phyloP scores from a whole-genome alignment of 2,113 vertebrate species.

The Tapirus terrestris region DNA sequence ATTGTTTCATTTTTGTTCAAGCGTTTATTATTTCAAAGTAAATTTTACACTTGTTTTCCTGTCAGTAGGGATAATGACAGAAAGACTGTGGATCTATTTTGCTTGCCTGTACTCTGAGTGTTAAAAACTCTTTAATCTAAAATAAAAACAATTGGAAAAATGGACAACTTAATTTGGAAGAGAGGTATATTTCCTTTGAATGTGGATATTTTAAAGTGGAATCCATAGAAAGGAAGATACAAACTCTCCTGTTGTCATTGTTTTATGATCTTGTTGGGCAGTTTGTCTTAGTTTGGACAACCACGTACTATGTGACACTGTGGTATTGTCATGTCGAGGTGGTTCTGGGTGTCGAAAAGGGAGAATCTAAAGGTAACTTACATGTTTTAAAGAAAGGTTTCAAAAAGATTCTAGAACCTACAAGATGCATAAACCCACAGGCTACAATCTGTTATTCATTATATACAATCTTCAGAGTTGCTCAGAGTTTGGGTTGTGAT shows the following conservation, averaged over 20 bases:
- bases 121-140: background rate
- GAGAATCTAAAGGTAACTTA: background rate
- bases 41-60: background rate
- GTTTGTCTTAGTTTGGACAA: background rate
- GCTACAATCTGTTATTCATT: constrained; percentile 60
- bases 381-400: background rate
- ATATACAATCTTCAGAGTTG: constrained; percentile 2
- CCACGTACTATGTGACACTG: background rate
- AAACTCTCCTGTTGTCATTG: constrained; percentile 3
- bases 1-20: background rate
- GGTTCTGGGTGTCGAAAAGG: background rate
- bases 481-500: constrained; percentile 28
- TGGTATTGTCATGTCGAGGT: background rate
- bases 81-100: background rate
- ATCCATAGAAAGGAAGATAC: background rate
- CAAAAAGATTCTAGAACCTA: background rate
- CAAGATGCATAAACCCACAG: background rate
- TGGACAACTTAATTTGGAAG: background rate
- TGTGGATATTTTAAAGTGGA: background rate
- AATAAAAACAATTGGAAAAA: constrained; percentile 10
- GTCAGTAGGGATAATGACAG: background rate
- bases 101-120: background rate
- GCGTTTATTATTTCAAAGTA: constrained; percentile 2
- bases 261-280: background rate
- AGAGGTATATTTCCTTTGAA: background rate